Base-by-base conservation (phyloP, 2,113 vertebrate genomes). In the Lophotis ruficrista region DNA sequence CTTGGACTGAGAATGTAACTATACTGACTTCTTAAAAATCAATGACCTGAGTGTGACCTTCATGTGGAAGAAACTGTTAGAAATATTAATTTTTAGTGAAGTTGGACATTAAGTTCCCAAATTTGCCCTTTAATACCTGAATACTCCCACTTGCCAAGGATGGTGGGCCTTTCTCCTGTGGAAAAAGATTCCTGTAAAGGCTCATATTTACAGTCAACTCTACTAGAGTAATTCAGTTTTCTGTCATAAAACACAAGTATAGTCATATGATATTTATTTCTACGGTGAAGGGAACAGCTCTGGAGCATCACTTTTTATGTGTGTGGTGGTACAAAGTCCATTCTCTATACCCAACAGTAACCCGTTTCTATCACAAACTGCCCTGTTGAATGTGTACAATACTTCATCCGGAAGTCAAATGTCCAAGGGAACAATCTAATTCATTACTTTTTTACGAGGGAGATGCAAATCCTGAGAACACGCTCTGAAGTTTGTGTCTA, bases 401-500 rank as follows among this genome's bases (percentile, higher is more conserved):
- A 28, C 30, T 78, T 84, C 20, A 38, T 20, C 50, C 73, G 45
- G 41, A 83, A 90, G 35, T 73, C 45, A 65, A 47, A 73, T 16
- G 14, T 56, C 31, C 35, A 70, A 72, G 51, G 24, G 38, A n/a
- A 43, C 10, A 12, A 38, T 23, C 5, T 64, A 60, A 61, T 75
- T 41, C 2, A 61, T 71, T 24, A 24, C 16, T 38, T 18, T 27
- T 73, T 66, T 14, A 14, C 30, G 38, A 24, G 6, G 15, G 20
- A 71, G 12, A 62, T 12, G 33, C n/a, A 88, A n/a, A 50, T 62
- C 28, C 31, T 37, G 53, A 71, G 31, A 24, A n/a, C 8, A 12
- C 0, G 1, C 4, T 37, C 28, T 41, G 58, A 24, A 0, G 2
- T 33, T 51, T 38, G 5, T 23, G 76, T 41, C 48, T 51, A 45